phyloP scores from a whole-genome alignment of 2,797 vertebrate species.

The Liasis olivaceus region DNA sequence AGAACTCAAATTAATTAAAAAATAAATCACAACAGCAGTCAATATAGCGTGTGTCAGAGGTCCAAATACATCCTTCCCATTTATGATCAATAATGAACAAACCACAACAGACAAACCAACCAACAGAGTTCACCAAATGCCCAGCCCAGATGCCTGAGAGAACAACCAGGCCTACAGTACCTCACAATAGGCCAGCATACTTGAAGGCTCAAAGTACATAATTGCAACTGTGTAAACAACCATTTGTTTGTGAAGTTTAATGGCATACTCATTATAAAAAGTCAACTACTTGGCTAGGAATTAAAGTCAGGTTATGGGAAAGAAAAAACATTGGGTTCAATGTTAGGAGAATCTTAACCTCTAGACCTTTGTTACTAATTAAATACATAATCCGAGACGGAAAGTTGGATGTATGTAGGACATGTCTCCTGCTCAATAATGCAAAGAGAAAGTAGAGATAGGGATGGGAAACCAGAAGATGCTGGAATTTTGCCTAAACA shows the following conservation, averaged over 20 bases:
- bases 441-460: not conserved
- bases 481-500: not conserved
- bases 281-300: not conserved
- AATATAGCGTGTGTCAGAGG: not conserved
- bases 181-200: not conserved
- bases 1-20: not conserved
- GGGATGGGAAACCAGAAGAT: not conserved
- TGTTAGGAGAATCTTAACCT: not conserved
- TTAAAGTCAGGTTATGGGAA: not conserved
- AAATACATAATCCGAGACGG: not conserved
- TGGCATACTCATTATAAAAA: not conserved
- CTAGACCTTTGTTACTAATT: not conserved
- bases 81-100: not conserved
- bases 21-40: not conserved
- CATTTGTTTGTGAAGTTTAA: not conserved
- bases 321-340: not conserved
- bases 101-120: not conserved
- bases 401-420: not conserved
- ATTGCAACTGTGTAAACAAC: not conserved
- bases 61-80: not conserved
- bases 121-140: not conserved
- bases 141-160: not conserved
- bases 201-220: not conserved
- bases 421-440: not conserved
- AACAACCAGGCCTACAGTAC: not conserved